Percentiles rank a stretch among this genome's conserved stretches.
Evolutionary conservation across 2,888 invertebrate genomes (phyloP).

Genomic region (Bembecia ichneumoniformis): DNA sequence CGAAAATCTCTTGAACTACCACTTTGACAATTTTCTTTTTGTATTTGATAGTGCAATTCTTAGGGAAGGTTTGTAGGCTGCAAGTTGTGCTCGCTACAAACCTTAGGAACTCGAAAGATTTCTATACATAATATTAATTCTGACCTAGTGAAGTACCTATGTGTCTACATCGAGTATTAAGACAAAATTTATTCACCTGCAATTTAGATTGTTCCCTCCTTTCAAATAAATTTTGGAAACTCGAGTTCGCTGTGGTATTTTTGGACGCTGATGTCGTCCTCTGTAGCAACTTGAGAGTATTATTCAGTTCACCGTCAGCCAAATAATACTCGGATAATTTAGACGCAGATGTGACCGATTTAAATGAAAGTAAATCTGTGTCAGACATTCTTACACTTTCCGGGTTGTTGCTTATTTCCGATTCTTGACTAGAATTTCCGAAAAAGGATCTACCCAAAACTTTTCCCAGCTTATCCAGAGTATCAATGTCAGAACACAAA

Average conservation of each 20-base stretch:
- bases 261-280: background rate
- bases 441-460: constrained; percentile 18
- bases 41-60: too few relatives aligned
- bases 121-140: too few relatives aligned
- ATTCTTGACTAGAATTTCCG: constrained; percentile 19
- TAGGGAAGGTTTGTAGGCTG: too few relatives aligned
- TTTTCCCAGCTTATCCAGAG: background rate
- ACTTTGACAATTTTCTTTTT: too few relatives aligned
- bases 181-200: constrained; percentile 17
- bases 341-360: constrained; percentile 34
- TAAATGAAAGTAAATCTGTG: constrained; percentile 39
- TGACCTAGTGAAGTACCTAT: too few relatives aligned
- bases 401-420: constrained; percentile 12
- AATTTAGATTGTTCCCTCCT: constrained; percentile 29
- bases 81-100: too few relatives aligned
- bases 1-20: too few relatives aligned
- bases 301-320: constrained; percentile 26
- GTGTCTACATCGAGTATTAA: too few relatives aligned
- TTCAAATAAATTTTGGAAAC: constrained; percentile 44
- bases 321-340: constrained; percentile 43
- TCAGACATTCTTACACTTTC: constrained; percentile 12
- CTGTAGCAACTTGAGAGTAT: background rate
- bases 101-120: too few relatives aligned
- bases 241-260: background rate
- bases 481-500: background rate